A percentile compares a stretch with the other conserved stretches of the same genome.
These are phyloP conservation scores for Portunus trituberculatus DNA, from an alignment of 1,140 invertebrate genomes.

Conservation along the genomic window DNA sequence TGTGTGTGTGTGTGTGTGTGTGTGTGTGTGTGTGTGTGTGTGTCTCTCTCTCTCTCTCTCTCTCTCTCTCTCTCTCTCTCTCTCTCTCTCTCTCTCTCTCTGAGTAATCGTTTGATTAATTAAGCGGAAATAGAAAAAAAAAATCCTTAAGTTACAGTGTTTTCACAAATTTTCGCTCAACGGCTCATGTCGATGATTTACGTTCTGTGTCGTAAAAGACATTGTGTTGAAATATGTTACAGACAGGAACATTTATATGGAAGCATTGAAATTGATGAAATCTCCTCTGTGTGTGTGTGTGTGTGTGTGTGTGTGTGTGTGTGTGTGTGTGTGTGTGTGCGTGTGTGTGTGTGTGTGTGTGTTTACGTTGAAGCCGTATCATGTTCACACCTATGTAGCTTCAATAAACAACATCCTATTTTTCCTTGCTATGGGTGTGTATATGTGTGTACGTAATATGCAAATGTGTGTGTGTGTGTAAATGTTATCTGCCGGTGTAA, in stretches of 20 bases:
- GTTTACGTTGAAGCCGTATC: too few relatives aligned
- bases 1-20: too few relatives aligned
- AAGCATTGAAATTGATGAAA: conserved; percentile 1
- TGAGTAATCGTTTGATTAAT: neutral
- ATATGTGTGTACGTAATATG: neutral
- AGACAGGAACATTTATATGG: neutral
- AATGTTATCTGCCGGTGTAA: neutral
- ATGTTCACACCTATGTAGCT: too few relatives aligned
- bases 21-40: too few relatives aligned
- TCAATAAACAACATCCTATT: too few relatives aligned
- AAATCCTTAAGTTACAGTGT: neutral
- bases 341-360: too few relatives aligned
- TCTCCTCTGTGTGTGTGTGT: neutral
- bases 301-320: conserved; percentile 20
- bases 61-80: neutral
- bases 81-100: conserved; percentile 17
- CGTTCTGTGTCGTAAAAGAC: neutral
- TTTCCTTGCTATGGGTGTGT: neutral
- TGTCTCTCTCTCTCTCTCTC: neutral
- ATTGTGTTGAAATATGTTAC: conserved; percentile 5
- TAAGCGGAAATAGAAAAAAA: neutral
- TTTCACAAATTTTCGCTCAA: neutral
- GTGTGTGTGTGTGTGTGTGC: neutral
- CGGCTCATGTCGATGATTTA: neutral
- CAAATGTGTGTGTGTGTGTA: neutral